Evolutionary conservation across 2,797 vertebrate genomes (phyloP), one percentile per base, ranked within the genome.

Genomic region (Clarias fuscus): DNA sequence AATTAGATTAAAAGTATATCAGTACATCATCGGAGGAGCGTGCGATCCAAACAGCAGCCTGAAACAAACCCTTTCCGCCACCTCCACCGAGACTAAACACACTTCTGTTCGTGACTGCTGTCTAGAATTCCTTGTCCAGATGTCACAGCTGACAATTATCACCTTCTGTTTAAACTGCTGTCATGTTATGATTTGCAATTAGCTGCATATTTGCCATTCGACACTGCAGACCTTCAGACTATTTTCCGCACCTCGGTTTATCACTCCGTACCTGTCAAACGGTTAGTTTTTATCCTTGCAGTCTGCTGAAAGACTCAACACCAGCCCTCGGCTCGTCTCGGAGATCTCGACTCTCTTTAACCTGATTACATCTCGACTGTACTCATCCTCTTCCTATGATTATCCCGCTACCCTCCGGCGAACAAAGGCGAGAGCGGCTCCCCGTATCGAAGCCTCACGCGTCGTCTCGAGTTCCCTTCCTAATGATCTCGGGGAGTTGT

Each of bases 401-500:
- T 10, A 80, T 68, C 22, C 15, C 0, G 27, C 48, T 33, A 14
- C 56, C 27, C 8, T 3, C n/a, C 18, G 4, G 14, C 7, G 14
- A 81, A 48, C 62, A 81, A 81, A 82, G 24, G 62, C 24, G 53
- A 8, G 15, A 53, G 53, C 59, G 30, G 20, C n/a, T 68, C 27
- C 67, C 67, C 1, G 10, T 82, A 56, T 37, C 53, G 53, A 56
- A 27, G 65, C n/a, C 14, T 82, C 64, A 7, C 15, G 7, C 61
- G 33, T 83, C 33, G 68, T 61, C 68, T 59, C 2, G 53, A 59
- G 56, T 71, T 83, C 48, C 10, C 30, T 59, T 72, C 30, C 68
- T 83, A 83, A 83, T 72, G 68, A 72, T 83, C 82, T 72, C 67
- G 3, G 82, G 56, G 68, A 72, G 33, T 72, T 71, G 82, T 70